A percentile compares a stretch with the other conserved stretches of the same genome.
Conservation (phyloP, 2,113 vertebrate species). For the Pomatorhinus ruficollis region DNA sequence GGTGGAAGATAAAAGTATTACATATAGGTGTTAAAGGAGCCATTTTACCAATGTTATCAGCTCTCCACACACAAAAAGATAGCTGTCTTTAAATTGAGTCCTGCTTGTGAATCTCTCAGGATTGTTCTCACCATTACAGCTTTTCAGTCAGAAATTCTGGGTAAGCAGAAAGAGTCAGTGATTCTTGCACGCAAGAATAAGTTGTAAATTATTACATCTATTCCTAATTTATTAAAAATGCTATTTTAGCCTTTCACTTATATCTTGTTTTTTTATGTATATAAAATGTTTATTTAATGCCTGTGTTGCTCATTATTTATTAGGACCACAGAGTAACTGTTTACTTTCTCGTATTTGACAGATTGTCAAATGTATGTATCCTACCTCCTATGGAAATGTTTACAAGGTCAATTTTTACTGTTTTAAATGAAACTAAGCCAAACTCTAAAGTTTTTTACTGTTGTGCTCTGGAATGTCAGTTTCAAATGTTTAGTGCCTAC, state of each 20-base stretch:
- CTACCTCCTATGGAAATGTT: constrained; percentile 86
- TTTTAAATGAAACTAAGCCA: constrained; percentile 60
- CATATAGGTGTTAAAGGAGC: not conserved
- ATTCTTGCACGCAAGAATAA: constrained; percentile 25
- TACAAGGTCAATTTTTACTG: constrained; percentile 75
- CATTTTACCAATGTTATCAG: not conserved
- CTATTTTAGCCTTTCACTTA: constrained; percentile 30
- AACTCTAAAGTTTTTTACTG: constrained; percentile 52
- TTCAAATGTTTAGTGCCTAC: constrained; percentile 51
- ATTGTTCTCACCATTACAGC: not conserved
- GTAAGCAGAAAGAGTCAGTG: constrained; percentile 16
- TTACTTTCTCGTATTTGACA: constrained; percentile 77
- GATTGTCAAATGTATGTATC: constrained; percentile 72
- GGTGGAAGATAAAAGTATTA: constrained; percentile 25
- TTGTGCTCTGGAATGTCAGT: constrained; percentile 47
- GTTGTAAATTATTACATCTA: constrained; percentile 53
- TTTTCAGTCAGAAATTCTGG: constrained; percentile 27
- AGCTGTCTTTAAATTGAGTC: not conserved
- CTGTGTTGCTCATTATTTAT: constrained; percentile 78
- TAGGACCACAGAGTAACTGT: constrained; percentile 70
- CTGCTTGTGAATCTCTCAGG: constrained; percentile 17
- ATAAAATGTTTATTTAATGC: constrained; percentile 71
- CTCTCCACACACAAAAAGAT: not conserved
- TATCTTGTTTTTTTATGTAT: constrained; percentile 30
- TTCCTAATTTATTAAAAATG: constrained; percentile 76